Evolutionary conservation across 2,888 invertebrate species (phyloP), one percentile per base, ranked within the genome.

Genomic region (Cataglyphis altisquamis): DNA sequence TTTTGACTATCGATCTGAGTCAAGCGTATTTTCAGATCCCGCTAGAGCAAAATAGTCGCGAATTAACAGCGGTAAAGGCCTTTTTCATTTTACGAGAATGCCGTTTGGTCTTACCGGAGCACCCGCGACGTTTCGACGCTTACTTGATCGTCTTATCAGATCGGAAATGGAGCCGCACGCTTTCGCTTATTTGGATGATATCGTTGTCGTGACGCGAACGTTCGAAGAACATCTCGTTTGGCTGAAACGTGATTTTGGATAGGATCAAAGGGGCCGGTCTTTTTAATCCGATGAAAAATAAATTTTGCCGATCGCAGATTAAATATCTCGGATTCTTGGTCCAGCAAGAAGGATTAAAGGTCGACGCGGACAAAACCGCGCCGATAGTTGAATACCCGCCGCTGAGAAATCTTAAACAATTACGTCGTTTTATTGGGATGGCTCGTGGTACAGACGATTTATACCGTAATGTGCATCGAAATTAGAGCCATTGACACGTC

Each of bases 371-470:
- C 0, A 85, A 85, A 29, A 32, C 66, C 1, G 41, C 41, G 1
- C 75, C 85, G 8, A 62, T 85, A 0, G 2, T 1, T 5, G 57
- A 73, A 4, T 82, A 66, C 9, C 78, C 72, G 0, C 21, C 52
- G 0, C 85, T 82, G n/a, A 21, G 21, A 9, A 72, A 78, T 15
- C 3, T 85, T 0, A 68, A 64, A 3, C 82, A 85, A 39, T 41
- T 85, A 12, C 52, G 77, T 1, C 29, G 48, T 3, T 85, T 85
- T 36, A 21, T 84, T 1, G 70, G 68, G 0, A 82, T 82, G 74
- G n/a, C 67, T 66, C 39, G 0, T 84, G 84, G 75, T 84, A 84
- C 45, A 32, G 84, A 0, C 75, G 84, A 1, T 86, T 86, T 3
- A 41, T 84, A 3, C 25, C 55, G 0, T 48, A 82, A 8, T 82